A percentile compares a stretch with the other conserved stretches of the same genome.
These are phyloP conservation scores for Lasioglossum vierecki DNA, from an alignment of 2,888 invertebrate species.

Conservation along the genomic window DNA sequence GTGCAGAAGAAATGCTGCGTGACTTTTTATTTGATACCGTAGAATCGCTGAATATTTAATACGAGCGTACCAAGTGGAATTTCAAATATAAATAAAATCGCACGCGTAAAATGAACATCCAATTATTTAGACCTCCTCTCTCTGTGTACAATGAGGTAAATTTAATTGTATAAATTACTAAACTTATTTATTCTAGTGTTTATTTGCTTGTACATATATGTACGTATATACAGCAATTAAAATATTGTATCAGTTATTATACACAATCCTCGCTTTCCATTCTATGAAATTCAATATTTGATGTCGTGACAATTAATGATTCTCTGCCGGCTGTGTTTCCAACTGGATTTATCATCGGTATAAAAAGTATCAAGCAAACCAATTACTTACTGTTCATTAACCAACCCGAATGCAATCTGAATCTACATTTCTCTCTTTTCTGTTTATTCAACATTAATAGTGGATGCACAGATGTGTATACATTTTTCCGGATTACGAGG, in stretches of 20 bases:
- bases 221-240: neutral
- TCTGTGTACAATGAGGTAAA: neutral
- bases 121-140: neutral
- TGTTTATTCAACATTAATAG: neutral
- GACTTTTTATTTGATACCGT: conserved; percentile 6
- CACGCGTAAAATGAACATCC: conserved; percentile 7
- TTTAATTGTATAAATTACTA: conserved; percentile 10
- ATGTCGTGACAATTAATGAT: neutral
- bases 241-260: neutral
- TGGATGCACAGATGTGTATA: neutral
- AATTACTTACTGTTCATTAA: conserved; percentile 2
- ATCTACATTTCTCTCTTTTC: neutral
- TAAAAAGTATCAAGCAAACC: neutral
- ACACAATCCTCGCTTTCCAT: neutral
- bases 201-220: neutral
- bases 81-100: conserved; percentile 9
- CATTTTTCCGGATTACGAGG: neutral
- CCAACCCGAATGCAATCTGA: neutral
- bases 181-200: conserved; percentile 7
- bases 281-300: conserved; percentile 5
- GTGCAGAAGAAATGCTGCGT: conserved; percentile 7
- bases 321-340: neutral
- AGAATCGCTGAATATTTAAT: conserved; percentile 11
- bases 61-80: neutral
- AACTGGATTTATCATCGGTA: neutral